These are phyloP conservation scores for Rosalia funebris DNA, from an alignment of 2,888 invertebrate genomes.

Conservation along the genomic window DNA sequence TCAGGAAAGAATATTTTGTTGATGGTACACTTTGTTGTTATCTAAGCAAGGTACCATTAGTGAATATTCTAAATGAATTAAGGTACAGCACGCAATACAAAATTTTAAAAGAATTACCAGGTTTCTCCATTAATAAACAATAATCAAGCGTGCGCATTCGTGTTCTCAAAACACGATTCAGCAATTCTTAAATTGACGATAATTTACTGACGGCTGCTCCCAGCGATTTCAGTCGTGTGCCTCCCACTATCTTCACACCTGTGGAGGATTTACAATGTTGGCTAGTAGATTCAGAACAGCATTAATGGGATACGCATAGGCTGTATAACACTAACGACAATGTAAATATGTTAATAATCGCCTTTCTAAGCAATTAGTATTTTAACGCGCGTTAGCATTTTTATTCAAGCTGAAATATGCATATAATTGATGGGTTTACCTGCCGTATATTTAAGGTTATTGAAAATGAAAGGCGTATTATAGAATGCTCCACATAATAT, in stretches of 20 bases:
- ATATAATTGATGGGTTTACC: slow-evolving; percentile 13
- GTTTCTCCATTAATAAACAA: too few species aligned
- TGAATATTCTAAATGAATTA: too few species aligned
- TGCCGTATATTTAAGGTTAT: slow-evolving; percentile 3
- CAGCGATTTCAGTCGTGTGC: not conserved
- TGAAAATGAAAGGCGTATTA: not conserved
- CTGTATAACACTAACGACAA: slow-evolving; percentile 16
- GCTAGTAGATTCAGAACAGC: slow-evolving; percentile 9
- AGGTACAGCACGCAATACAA: too few species aligned
- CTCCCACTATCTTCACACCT: slow-evolving; percentile 17
- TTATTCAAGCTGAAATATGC: slow-evolving; percentile 9
- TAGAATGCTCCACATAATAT: not conserved
- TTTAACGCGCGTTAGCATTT: slow-evolving; percentile 1
- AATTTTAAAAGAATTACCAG: too few species aligned
- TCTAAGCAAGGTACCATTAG: too few species aligned
- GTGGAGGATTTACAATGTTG: not conserved
- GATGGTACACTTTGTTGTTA: too few species aligned
- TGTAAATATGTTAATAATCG: slow-evolving; percentile 18
- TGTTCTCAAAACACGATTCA: too few species aligned
- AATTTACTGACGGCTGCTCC: too few species aligned
- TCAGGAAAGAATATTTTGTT: too few species aligned
- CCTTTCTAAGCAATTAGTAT: slow-evolving; percentile 23
- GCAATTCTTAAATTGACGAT: too few species aligned
- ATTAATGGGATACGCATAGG: slow-evolving; percentile 9
- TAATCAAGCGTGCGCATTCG: too few species aligned